These are phyloP conservation scores for Monodelphis domestica DNA, from an alignment of 2,797 vertebrate species.

Conservation along the genomic window DNA sequence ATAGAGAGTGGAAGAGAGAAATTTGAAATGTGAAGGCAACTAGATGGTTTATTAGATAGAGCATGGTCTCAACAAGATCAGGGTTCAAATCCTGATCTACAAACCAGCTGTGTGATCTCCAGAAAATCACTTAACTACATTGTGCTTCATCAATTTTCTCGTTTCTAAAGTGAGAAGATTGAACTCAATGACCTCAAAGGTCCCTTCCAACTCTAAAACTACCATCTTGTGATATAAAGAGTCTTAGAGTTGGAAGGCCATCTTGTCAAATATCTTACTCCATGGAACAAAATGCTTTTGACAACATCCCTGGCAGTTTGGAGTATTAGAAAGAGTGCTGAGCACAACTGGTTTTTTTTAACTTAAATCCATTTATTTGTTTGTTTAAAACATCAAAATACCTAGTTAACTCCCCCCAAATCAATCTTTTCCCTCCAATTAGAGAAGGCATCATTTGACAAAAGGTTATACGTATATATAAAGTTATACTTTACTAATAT, in stretches of 20 bases:
- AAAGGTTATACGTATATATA: no score
- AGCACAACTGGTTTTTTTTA: neutral
- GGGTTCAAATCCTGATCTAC: neutral
- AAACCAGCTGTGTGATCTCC: neutral
- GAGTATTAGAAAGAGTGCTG: neutral
- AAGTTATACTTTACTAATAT: no score
- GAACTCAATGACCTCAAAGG: neutral
- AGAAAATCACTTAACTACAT: neutral
- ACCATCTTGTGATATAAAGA: neutral
- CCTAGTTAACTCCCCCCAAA: no score
- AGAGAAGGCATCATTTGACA: no score
- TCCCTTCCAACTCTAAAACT: neutral
- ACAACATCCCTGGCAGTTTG: neutral
- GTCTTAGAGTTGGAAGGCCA: neutral
- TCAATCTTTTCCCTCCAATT: no score
- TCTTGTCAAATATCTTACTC: neutral
- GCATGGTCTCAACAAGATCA: neutral
- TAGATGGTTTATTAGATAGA: neutral
- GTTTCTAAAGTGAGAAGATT: neutral
- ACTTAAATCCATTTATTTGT: no score
- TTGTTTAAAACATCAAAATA: no score
- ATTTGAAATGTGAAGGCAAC: neutral
- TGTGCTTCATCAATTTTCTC: no score
- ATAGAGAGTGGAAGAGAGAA: neutral
- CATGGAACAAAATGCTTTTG: neutral